Evolutionary conservation across 1,140 invertebrate species (phyloP).

Genomic region (Macrocentrus cingulum): DNA sequence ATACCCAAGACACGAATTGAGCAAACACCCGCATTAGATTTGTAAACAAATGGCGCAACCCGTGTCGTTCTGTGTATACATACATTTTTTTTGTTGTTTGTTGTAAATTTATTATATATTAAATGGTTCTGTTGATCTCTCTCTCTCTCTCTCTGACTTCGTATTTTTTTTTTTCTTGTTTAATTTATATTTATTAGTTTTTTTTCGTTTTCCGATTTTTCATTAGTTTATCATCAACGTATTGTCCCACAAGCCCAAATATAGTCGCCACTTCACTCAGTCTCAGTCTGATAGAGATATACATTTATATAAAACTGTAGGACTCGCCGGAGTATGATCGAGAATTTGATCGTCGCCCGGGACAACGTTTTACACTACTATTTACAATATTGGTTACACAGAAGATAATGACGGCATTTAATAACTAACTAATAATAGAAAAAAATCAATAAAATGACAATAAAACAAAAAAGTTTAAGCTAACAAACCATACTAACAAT

Average conservation of each 20-base stretch:
- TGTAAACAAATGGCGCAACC: constrained; percentile 3
- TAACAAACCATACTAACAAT: constrained; percentile 1
- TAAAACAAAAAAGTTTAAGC: not conserved
- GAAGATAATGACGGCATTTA: constrained; percentile 4
- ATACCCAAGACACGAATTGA: constrained; percentile 13
- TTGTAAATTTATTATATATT: not conserved
- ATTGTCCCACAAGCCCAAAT: constrained; percentile 6
- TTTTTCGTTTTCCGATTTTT: not conserved
- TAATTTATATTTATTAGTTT: not conserved
- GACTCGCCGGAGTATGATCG: constrained; percentile 3
- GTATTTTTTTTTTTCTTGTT: not conserved
- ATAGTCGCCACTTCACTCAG: constrained; percentile 5
- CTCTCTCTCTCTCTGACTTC: too few relatives aligned
- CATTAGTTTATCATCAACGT: not conserved
- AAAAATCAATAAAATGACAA: not conserved
- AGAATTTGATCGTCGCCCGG: not conserved
- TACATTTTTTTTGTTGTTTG: not conserved
- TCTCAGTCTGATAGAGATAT: constrained; percentile 16
- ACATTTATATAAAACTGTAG: constrained; percentile 17
- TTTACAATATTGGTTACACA: constrained; percentile 11
- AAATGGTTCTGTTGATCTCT: too few relatives aligned
- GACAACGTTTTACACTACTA: constrained; percentile 16
- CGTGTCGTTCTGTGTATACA: constrained; percentile 7
- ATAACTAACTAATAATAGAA: constrained; percentile 8
- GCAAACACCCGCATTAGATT: not conserved